Percentiles rank a stretch among this genome's conserved stretches.
Conservation (phyloP, 1,140 invertebrate genomes). For the Mya arenaria region DNA sequence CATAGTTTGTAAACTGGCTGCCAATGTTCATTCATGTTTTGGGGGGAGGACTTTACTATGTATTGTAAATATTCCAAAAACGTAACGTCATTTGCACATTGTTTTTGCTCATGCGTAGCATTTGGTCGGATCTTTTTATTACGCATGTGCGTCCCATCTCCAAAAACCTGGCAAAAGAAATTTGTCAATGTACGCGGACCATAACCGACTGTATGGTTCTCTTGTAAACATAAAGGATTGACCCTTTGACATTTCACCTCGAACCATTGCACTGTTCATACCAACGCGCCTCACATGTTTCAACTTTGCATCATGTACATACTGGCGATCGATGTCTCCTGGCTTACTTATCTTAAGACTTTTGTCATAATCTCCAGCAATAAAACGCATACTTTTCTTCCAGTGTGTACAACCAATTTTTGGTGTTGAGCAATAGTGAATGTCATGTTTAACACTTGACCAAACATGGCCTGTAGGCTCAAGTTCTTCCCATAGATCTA, state of each 20-base stretch:
- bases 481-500: too few relatives aligned
- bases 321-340: background rate
- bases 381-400: conserved; percentile 1
- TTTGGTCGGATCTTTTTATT: background rate
- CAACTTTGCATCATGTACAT: background rate
- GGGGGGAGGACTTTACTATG: background rate
- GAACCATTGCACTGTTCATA: background rate
- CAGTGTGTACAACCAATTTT: conserved; percentile 24
- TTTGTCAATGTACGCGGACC: conserved; percentile 62
- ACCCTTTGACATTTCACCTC: background rate
- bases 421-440: background rate
- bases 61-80: conserved; percentile 58
- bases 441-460: too few relatives aligned
- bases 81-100: conserved; percentile 53
- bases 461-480: too few relatives aligned
- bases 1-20: conserved; percentile 50
- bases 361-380: background rate
- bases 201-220: conserved; percentile 59
- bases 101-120: background rate
- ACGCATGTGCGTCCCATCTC: background rate
- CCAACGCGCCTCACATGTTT: background rate
- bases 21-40: conserved; percentile 50
- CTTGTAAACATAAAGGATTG: conserved; percentile 53
- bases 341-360: background rate
- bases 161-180: conserved; percentile 53